Evolutionary conservation across 1,140 invertebrate species (phyloP).

Genomic region (Scaptomyza graminum): DNA sequence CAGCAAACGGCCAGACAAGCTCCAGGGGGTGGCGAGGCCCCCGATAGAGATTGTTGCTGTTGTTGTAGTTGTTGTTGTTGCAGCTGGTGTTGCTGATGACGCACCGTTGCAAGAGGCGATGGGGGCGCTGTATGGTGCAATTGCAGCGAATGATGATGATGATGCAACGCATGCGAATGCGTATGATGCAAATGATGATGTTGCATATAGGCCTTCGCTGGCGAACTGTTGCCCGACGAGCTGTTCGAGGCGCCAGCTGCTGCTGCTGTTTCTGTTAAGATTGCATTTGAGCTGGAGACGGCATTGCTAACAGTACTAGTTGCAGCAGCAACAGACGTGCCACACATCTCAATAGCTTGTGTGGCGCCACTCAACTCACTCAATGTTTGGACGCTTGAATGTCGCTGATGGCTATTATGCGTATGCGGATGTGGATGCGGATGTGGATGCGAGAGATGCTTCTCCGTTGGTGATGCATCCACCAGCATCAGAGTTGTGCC

Average conservation of each 20-base stretch:
- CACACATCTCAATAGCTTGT: conserved; percentile 4
- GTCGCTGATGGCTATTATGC: conserved; percentile 19
- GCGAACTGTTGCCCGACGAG: conserved; percentile 62
- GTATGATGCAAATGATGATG: conserved; percentile 61
- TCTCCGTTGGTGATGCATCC: conserved; percentile 35
- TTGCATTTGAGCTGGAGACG: neutral
- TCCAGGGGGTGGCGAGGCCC: conserved; percentile 25
- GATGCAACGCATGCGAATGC: conserved; percentile 47
- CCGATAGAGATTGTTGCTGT: conserved; percentile 9
- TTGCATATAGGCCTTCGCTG: conserved; percentile 54
- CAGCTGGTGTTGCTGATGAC: conserved; percentile 50
- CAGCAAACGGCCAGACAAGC: conserved; percentile 56
- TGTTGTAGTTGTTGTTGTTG: conserved; percentile 11
- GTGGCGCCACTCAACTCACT: conserved; percentile 1
- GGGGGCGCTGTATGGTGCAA: conserved; percentile 70
- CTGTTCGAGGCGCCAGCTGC: conserved; percentile 58
- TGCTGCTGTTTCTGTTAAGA: neutral
- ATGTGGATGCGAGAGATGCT: conserved; percentile 37
- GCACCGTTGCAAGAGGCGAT: conserved; percentile 60
- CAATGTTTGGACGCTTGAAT: conserved; percentile 14
- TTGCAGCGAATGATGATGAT: conserved; percentile 58
- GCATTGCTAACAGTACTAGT: neutral
- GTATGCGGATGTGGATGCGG: conserved; percentile 16
- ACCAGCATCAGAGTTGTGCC: conserved; percentile 51
- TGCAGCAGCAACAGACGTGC: neutral